Percentiles rank a stretch among this genome's conserved stretches.
These are phyloP conservation scores for Ramphastos sulfuratus DNA, from an alignment of 2,113 vertebrate species.

Conservation along the genomic window DNA sequence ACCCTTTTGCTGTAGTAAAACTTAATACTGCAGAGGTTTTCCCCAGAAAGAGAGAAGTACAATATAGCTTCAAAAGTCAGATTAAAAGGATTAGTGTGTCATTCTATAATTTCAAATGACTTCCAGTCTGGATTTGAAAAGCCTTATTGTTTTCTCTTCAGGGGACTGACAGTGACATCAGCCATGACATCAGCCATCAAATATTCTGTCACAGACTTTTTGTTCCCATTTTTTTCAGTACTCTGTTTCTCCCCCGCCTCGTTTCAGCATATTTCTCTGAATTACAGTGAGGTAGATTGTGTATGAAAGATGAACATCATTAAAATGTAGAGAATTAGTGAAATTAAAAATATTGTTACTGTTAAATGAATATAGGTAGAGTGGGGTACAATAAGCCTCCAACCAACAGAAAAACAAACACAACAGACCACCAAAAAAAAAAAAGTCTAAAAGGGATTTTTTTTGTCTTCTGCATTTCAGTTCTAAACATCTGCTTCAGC, in stretches of 20 bases:
- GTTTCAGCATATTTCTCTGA: background rate
- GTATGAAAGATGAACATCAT: rapidly evolving
- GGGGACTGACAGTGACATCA: background rate
- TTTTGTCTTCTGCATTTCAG: background rate
- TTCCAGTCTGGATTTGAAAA: slow-evolving; percentile 48
- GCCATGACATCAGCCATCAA: slow-evolving; percentile 1
- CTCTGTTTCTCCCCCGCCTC: background rate
- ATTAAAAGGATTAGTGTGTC: slow-evolving; percentile 44
- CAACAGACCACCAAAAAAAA: background rate
- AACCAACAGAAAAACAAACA: background rate
- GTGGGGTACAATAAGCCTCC: background rate
- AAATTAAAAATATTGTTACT: background rate
- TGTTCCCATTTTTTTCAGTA: background rate
- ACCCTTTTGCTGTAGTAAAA: slow-evolving; percentile 50
- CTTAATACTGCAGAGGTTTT: background rate
- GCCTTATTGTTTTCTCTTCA: background rate
- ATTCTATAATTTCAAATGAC: slow-evolving; percentile 37
- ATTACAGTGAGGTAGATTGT: background rate
- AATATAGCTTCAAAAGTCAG: slow-evolving; percentile 47
- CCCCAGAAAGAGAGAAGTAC: background rate
- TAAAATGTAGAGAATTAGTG: background rate
- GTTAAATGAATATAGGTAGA: background rate
- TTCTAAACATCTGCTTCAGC: background rate
- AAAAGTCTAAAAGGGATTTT: background rate
- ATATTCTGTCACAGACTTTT: background rate